Evolutionary conservation across 2,888 invertebrate genomes (phyloP).

Genomic region (Drosophila demipolita): DNA sequence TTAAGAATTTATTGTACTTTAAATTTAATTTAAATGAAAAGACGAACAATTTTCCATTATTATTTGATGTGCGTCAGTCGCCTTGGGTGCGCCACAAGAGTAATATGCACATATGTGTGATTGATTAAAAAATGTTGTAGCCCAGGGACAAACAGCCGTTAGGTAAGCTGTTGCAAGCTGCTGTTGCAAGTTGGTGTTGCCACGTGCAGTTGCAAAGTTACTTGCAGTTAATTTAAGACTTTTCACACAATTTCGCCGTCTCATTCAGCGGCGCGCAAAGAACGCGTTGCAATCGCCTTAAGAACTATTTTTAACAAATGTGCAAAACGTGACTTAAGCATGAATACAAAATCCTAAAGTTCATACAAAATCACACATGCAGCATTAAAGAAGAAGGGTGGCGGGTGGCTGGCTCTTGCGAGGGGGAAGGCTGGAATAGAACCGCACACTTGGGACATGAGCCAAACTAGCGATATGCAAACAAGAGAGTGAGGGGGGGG

Average conservation of each 20-base stretch:
- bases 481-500: slow-evolving; percentile 35
- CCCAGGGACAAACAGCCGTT: slow-evolving; percentile 20
- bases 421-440: slow-evolving; percentile 21
- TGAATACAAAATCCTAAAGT: slow-evolving; percentile 74
- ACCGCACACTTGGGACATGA: slow-evolving; percentile 67
- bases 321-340: slow-evolving; percentile 78
- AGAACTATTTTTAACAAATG: slow-evolving; percentile 80
- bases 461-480: slow-evolving; percentile 71
- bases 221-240: slow-evolving; percentile 73
- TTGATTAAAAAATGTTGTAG: slow-evolving; percentile 68
- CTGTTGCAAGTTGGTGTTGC: slow-evolving; percentile 32
- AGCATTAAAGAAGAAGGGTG: not conserved
- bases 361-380: slow-evolving; percentile 56
- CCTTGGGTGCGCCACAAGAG: slow-evolving; percentile 24
- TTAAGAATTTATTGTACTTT: not conserved
- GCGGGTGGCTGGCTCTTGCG: slow-evolving; percentile 1
- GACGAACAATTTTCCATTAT: not conserved
- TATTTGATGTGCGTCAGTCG: slow-evolving; percentile 37
- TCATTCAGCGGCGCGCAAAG: slow-evolving; percentile 6
- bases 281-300: slow-evolving; percentile 73
- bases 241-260: slow-evolving; percentile 64
- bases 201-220: slow-evolving; percentile 45
- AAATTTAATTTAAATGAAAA: not conserved
- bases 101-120: slow-evolving; percentile 55
- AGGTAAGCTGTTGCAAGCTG: slow-evolving; percentile 18